Base-by-base conservation (phyloP, 2,113 vertebrate genomes). In the Grallaria varia region DNA sequence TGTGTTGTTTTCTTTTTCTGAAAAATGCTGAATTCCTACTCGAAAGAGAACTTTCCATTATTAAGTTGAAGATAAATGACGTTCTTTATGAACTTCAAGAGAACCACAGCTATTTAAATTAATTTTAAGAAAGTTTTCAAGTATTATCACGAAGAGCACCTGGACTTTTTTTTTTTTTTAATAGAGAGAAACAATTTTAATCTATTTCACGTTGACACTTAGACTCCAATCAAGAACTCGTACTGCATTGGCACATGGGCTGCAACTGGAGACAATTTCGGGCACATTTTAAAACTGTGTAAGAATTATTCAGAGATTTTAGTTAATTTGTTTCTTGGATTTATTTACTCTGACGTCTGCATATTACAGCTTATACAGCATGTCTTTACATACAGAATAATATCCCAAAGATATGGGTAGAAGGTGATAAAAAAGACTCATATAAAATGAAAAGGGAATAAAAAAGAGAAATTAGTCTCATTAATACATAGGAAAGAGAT, bases 401-500 rank as follows among this genome's bases (percentile, higher is more conserved):
- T 90, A 87, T 79, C 49, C 15, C 44, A 92, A 52, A 73, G 66
- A 77, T 78, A 59, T 78, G 44, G 78, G 47, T 86, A 21, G 39
- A 33, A 84, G 22, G 7, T 47, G 33, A 23, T 92, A 95, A 95
- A 74, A 93, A 94, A 84, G 44, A 83, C 52, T 95, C n/a, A 50
- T 75, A 87, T 85, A 66, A 83, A 96, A 94, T 75, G 40, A 84
- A 94, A 93, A 95, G 5, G 18, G 15, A 63, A 86, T 44, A 39
- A 88, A 92, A 72, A 87, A 87, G 68, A 69, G 71, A 78, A 97
- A 93, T 91, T 82, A 96, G 60, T 90, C 78, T 90, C 79, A 96
- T 88, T 95, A 96, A 93, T 91, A 71, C 87, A 84, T 91, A 90
- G 66, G 58, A 84, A 94, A 76, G 76, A 93, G 39, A 66, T 80